phyloP scores from a whole-genome alignment of 2,888 invertebrate species.

The Aspidiotus destructor region DNA sequence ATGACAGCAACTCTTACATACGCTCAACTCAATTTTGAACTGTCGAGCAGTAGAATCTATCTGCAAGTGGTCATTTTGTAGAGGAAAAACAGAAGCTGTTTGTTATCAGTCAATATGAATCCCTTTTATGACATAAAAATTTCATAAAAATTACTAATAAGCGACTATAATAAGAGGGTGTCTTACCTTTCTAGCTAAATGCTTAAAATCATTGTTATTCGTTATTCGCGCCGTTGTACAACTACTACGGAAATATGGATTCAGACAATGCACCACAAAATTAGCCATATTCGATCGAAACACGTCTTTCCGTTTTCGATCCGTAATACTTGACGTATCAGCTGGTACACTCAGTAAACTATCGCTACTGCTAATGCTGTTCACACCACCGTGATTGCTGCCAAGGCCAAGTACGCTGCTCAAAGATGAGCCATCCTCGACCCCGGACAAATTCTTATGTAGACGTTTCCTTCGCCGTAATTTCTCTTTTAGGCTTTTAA shows the following conservation, averaged over 20 bases:
- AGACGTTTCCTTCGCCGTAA: conserved; percentile 2
- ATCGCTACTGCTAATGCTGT: conserved; percentile 42
- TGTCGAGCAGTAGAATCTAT: no score
- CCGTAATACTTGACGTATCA: conserved; percentile 47
- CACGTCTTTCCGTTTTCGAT: conserved; percentile 69
- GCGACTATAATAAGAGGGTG: background rate
- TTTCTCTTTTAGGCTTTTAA: conserved; percentile 39
- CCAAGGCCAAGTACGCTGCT: conserved; percentile 27
- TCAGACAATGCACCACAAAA: conserved; percentile 75
- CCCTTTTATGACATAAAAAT: no score
- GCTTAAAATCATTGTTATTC: conserved; percentile 85
- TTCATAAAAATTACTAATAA: no score
- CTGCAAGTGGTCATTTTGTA: no score
- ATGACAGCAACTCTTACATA: no score
- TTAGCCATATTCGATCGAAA: conserved; percentile 61
- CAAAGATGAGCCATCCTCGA: background rate
- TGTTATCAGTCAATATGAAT: no score
- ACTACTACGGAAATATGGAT: conserved; percentile 54
- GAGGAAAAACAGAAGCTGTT: no score
- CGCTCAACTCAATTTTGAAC: no score
- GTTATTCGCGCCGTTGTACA: conserved; percentile 62
- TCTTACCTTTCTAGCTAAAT: conserved; percentile 79
- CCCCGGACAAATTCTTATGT: conserved; percentile 9
- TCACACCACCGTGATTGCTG: conserved; percentile 39
- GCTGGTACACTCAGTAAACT: conserved; percentile 45